Evolutionary conservation across 2,888 invertebrate genomes (phyloP).

Genomic region (Leptura quadrifasciata): DNA sequence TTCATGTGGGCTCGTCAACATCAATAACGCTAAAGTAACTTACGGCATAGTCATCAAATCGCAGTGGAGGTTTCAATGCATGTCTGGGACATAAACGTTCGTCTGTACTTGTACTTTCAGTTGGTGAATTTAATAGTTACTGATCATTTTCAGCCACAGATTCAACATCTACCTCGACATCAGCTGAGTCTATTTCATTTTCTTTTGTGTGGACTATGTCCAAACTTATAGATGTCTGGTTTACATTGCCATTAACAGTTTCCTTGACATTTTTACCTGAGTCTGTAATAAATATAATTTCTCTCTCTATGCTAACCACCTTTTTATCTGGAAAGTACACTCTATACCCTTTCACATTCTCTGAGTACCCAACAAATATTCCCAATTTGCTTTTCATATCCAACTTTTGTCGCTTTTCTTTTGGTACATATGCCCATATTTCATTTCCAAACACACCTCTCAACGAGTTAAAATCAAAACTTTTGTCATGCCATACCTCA

Average conservation of each 20-base stretch:
- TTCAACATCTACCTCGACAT: too few relatives aligned
- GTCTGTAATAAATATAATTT: too few relatives aligned
- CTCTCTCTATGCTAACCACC: too few relatives aligned
- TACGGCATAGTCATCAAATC: too few relatives aligned
- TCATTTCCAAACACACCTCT: constrained; percentile 23
- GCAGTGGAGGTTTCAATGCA: not conserved
- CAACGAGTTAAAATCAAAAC: not conserved
- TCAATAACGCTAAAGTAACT: too few relatives aligned
- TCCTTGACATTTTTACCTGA: too few relatives aligned
- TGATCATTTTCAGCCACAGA: not conserved
- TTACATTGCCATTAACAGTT: too few relatives aligned
- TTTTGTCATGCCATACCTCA: not conserved
- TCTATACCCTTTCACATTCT: not conserved
- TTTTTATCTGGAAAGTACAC: too few relatives aligned
- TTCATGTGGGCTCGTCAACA: constrained; percentile 8
- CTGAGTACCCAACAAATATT: constrained; percentile 30
- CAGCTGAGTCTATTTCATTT: too few relatives aligned
- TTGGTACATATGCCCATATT: constrained; percentile 24
- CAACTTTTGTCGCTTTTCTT: constrained; percentile 26
- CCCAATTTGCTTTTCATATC: constrained; percentile 31
- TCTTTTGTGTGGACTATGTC: too few relatives aligned
- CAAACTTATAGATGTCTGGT: too few relatives aligned
- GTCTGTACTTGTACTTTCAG: not conserved
- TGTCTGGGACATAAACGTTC: not conserved
- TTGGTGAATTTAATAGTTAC: not conserved